These are phyloP conservation scores for Montifringilla adamsi DNA, from an alignment of 2,113 vertebrate genomes.

Conservation along the genomic window DNA sequence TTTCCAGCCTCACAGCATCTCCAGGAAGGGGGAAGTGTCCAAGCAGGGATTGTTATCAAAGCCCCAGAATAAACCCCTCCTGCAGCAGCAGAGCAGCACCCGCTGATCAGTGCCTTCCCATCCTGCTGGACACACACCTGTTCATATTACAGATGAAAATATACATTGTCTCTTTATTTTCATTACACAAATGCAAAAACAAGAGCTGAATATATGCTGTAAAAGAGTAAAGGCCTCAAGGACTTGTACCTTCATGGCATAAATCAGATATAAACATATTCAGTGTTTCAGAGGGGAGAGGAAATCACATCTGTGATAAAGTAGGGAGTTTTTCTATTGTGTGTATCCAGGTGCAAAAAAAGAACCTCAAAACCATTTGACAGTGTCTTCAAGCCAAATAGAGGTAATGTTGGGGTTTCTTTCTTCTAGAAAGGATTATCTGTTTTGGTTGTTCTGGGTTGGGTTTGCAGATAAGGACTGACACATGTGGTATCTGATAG, in stretches of 20 bases:
- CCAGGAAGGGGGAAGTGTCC: background rate
- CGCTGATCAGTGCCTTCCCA: background rate
- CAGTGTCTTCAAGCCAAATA: background rate
- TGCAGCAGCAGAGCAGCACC: background rate
- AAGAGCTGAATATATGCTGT: background rate
- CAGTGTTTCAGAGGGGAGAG: background rate
- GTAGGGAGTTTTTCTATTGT: accelerated
- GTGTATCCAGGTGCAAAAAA: background rate
- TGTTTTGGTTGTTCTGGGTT: background rate
- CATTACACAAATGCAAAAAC: background rate
- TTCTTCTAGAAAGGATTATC: background rate
- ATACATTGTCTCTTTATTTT: background rate
- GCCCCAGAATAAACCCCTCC: background rate
- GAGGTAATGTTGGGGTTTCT: background rate
- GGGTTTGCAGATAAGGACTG: background rate
- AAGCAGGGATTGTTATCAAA: background rate
- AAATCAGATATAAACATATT: background rate
- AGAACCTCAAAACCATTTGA: background rate
- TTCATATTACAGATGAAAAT: background rate
- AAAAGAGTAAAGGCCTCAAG: background rate
- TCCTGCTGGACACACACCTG: background rate
- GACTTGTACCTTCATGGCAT: background rate
- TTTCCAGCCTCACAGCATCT: background rate
- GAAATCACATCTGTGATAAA: background rate
- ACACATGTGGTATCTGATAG: background rate